Evolutionary conservation across 2,113 vertebrate genomes (phyloP).

Genomic region (Chaetodon trifascialis): DNA sequence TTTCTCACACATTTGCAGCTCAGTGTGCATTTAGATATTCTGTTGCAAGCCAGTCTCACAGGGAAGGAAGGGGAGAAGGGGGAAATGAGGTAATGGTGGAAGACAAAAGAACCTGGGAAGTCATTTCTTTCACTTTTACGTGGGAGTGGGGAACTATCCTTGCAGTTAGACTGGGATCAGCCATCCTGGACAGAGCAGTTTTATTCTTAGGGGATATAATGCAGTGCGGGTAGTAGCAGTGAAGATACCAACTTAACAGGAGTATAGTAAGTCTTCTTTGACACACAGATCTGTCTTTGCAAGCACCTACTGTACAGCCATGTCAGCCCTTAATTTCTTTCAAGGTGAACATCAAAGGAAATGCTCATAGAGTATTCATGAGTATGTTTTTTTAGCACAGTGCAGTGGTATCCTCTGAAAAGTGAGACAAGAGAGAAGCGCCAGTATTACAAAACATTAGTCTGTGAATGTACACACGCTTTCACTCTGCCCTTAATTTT

Average conservation of each 20-base stretch:
- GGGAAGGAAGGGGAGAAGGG: background rate
- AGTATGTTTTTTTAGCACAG: slow-evolving; percentile 5
- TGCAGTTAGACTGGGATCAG: slow-evolving; percentile 32
- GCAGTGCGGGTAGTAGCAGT: slow-evolving; percentile 16
- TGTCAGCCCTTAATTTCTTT: background rate
- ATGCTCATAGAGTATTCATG: slow-evolving; percentile 13
- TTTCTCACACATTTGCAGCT: slow-evolving; percentile 25
- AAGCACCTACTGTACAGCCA: background rate
- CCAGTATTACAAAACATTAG: slow-evolving; percentile 4
- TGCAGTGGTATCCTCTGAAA: slow-evolving; percentile 16
- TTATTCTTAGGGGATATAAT: slow-evolving; percentile 20
- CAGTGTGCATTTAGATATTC: slow-evolving; percentile 33
- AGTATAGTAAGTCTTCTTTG: slow-evolving; percentile 6
- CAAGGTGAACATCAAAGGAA: slow-evolving; percentile 13
- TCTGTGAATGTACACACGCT: background rate
- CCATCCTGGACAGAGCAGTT: slow-evolving; percentile 30
- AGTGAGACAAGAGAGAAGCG: background rate
- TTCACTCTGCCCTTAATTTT: slow-evolving; percentile 21
- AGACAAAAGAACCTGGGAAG: slow-evolving; percentile 17
- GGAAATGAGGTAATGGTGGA: background rate
- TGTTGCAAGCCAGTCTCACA: background rate
- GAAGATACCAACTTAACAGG: background rate
- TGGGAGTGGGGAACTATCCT: background rate
- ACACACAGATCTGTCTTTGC: slow-evolving; percentile 1
- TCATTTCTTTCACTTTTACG: slow-evolving; percentile 39